Base-by-base conservation (phyloP, 2,888 invertebrate genomes). In the Camponotus fellah region DNA sequence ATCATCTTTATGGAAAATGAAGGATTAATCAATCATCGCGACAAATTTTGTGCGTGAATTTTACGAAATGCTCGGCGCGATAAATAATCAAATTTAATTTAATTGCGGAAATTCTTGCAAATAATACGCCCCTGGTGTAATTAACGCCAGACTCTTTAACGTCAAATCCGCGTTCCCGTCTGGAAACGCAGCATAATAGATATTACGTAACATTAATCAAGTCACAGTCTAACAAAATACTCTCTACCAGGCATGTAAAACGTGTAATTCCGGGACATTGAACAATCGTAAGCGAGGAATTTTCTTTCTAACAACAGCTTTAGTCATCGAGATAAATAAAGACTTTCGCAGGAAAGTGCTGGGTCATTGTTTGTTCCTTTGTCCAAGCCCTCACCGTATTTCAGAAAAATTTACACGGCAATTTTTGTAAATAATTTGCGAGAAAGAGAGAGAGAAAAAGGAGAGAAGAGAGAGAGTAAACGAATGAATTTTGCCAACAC, bases 401-500 rank as follows among this genome's bases (percentile, higher is more conserved):
- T 12, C 17, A 21, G n/a, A n/a, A 26, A 37, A 34, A 56, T 46
- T 79, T 34, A 43, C 53, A 21, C 49, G 12, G 56, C 43, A 74
- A 69, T 46, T 77, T 26, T 82, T 69, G 72, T 43, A 82, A 81
- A 76, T 56, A 40, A 26, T 26, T 26, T 26, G 26, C 26, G 46
- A 37, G 17, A 21, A 37, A 12, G n/a, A 14, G 17, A 17, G 43
- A 10, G n/a, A 21, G 37, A 26, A 10, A 14, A 21, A 17, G 58
- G 21, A 17, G 43, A n/a, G 34, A 46, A 46, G 56, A 56, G 40
- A 26, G n/a, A 12, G 37, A 12, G 12, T 58, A 64, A 81, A 85
- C 82, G 82, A 89, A 86, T 86, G 82, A 82, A 87, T 87, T 53
- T 72, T 46, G 64, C 14, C 60, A 74, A 46, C 56, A 77, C 60